These are phyloP conservation scores for Puntigrus tetrazona DNA, from an alignment of 2,113 vertebrate genomes.

Conservation along the genomic window DNA sequence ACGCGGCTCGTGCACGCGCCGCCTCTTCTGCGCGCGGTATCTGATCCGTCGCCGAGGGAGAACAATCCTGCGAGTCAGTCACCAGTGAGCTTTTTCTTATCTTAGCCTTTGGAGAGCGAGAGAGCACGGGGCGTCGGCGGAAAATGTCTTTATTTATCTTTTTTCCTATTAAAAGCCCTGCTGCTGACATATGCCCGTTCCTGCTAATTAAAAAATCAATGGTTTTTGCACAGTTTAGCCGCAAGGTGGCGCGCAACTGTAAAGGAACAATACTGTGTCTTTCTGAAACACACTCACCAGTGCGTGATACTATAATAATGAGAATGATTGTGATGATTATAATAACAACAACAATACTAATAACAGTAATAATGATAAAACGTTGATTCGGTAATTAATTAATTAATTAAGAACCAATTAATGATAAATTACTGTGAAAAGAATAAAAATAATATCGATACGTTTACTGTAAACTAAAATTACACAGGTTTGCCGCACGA, in stretches of 20 bases:
- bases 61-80: neutral
- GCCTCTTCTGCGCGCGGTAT: neutral
- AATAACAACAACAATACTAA: neutral
- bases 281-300: neutral
- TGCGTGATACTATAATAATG: too few relatives aligned
- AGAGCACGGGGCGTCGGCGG: too few relatives aligned
- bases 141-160: neutral
- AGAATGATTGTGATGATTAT: too few relatives aligned
- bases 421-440: neutral
- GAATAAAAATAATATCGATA: neutral
- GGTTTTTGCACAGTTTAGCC: slow-evolving; percentile 2
- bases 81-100: neutral
- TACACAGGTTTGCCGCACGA: neutral
- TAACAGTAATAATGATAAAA: neutral
- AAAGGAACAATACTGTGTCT: neutral
- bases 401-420: neutral
- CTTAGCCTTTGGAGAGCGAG: neutral
- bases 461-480: neutral
- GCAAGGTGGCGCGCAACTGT: neutral
- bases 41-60: neutral
- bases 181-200: neutral
- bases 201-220: neutral
- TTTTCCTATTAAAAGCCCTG: neutral
- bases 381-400: neutral
- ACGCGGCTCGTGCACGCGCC: neutral